Base-by-base conservation (phyloP, 2,113 vertebrate genomes). In the Numida meleagris region DNA sequence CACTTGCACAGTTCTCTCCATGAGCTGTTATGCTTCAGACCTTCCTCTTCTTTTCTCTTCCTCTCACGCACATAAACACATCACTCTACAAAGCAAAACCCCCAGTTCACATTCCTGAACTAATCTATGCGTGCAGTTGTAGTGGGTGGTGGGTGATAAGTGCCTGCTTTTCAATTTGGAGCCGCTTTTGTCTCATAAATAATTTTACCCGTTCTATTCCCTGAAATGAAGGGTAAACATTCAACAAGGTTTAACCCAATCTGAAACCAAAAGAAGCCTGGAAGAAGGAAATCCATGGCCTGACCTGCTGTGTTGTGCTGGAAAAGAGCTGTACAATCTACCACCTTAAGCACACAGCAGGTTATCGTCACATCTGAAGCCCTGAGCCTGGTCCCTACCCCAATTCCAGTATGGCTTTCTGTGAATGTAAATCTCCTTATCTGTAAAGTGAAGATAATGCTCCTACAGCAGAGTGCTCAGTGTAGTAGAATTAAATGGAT, bases 381-480 rank as follows among this genome's bases (percentile, higher is more conserved):
- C 80, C 58, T 77, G 76, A 85, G 36, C 61, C 59, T 2, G 1
- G 67, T 55, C 36, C 61, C 91, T 45, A 91, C 46, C 68, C 57
- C 73, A 78, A 0, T 57, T 78, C 43, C 75, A 91, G 24, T 38
- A 62, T 75, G 76, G 61, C 79, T 95, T 90, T 93, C 68, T 51
- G 58, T 4, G 6, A 89, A 84, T 91, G 89, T 86, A 93, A 91
- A 95, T 91, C 72, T 88, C 78, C 85, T 94, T 93, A 81, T 74
- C 93, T 51, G 82, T 21, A 61, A 88, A 80, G 68, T 45, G 76
- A 93, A 91, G 66, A 75, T 91, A 88, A 90, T 84, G 40, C 51
- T 55, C 46, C 72, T 46, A 17, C 34, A 82, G 73, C 50, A 68
- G 42, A 53, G 18, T 25, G 67, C 59, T 51, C 75, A 8, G 59